Evolutionary conservation across 2,113 vertebrate genomes (phyloP).

Genomic region (Lontra canadensis): DNA sequence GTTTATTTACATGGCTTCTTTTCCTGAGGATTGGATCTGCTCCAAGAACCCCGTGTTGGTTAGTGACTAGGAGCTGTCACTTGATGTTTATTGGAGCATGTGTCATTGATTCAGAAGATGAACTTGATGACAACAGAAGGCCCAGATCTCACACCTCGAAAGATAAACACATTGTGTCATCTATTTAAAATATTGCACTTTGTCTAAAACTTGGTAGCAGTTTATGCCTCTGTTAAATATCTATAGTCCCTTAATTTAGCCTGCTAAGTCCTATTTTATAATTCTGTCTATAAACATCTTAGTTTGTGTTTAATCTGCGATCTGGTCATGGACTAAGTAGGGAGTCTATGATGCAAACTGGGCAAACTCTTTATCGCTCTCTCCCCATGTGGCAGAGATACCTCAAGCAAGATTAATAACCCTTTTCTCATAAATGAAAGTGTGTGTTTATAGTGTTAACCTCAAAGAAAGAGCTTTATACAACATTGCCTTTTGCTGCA

Average conservation of each 20-base stretch:
- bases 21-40: constrained; percentile 41
- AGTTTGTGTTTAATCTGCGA: neutral
- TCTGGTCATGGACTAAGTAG: neutral
- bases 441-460: neutral
- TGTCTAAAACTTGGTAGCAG: neutral
- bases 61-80: constrained; percentile 58
- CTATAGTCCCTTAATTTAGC: neutral
- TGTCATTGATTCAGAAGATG: constrained; percentile 60
- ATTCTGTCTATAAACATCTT: neutral
- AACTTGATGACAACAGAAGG: constrained; percentile 37
- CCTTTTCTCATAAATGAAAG: neutral
- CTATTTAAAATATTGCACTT: constrained; percentile 46
- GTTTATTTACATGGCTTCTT: constrained; percentile 62
- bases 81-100: constrained; percentile 66
- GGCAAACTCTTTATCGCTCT: neutral
- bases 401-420: neutral
- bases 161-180: neutral
- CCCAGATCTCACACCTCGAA: constrained; percentile 60
- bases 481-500: neutral
- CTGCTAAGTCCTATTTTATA: neutral
- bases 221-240: constrained; percentile 17
- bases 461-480: constrained; percentile 26
- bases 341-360: neutral
- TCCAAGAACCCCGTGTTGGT: constrained; percentile 58
- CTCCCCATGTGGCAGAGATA: neutral